These are phyloP conservation scores for Camelus dromedarius DNA, from an alignment of 2,113 vertebrate species.

Conservation along the genomic window DNA sequence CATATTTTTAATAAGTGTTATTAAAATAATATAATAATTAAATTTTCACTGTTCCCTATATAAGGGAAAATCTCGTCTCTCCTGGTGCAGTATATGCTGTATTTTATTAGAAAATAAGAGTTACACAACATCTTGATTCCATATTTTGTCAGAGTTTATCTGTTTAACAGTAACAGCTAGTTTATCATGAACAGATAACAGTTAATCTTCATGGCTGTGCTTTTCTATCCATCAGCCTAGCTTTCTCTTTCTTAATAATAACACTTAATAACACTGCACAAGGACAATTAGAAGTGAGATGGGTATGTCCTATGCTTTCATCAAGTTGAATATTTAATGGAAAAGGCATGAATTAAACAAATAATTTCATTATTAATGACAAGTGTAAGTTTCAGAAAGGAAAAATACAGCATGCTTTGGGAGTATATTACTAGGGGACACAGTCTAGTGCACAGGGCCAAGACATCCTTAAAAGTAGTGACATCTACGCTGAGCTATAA, in stretches of 20 bases:
- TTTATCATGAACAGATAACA: neutral
- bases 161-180: neutral
- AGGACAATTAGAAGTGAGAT: neutral
- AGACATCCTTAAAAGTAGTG: neutral
- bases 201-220: neutral
- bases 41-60: neutral
- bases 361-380: neutral
- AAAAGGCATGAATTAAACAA: neutral
- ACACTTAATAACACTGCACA: neutral
- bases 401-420: neutral
- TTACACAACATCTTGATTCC: neutral
- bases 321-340: neutral
- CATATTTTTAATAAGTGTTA: neutral
- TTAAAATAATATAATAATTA: neutral
- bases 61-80: neutral
- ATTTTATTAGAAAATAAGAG: slow-evolving; percentile 29
- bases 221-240: neutral
- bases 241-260: neutral
- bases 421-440: neutral
- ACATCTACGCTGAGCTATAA: neutral
- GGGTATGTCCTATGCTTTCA: neutral
- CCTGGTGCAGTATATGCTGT: neutral
- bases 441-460: neutral
- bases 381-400: neutral
- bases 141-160: neutral